phyloP scores from a whole-genome alignment of 2,797 vertebrate species.

The Melanotaenia maccullochi region DNA sequence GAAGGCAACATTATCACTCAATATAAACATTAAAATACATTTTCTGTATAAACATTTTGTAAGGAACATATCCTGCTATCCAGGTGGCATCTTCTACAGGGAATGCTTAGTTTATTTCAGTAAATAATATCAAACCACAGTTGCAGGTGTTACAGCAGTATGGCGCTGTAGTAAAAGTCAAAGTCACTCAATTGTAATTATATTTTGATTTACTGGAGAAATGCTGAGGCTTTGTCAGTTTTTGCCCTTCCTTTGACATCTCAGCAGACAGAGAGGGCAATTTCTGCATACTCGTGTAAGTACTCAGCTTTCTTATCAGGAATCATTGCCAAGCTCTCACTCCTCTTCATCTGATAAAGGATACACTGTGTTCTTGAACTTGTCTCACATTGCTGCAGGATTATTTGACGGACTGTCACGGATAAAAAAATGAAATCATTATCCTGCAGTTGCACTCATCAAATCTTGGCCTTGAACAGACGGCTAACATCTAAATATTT shows the following conservation, averaged over 20 bases:
- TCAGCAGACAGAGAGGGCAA: neutral
- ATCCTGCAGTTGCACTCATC: conserved; percentile 1
- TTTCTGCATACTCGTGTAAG: neutral
- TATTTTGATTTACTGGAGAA: too few relatives aligned
- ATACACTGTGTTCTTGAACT: conserved; percentile 6
- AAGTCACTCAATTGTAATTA: too few relatives aligned
- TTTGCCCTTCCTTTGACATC: neutral
- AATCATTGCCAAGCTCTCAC: conserved; percentile 16
- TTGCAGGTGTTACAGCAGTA: too few relatives aligned
- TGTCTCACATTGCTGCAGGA: conserved; percentile 11
- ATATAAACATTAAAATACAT: neutral
- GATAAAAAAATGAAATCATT: conserved; percentile 20
- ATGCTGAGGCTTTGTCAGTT: neutral
- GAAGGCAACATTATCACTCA: neutral
- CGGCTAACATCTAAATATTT: conserved; percentile 16
- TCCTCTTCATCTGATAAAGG: conserved; percentile 27
- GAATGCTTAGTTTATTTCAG: neutral
- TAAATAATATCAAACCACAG: conserved; percentile 31
- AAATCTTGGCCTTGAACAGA: neutral
- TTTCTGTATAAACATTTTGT: conserved; percentile 1
- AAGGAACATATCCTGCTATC: neutral
- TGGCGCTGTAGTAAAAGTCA: too few relatives aligned
- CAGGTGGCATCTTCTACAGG: neutral
- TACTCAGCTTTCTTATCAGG: conserved; percentile 14
- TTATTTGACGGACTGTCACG: conserved; percentile 12